phyloP scores from a whole-genome alignment of 2,888 invertebrate species.

The Agrotis clavis region DNA sequence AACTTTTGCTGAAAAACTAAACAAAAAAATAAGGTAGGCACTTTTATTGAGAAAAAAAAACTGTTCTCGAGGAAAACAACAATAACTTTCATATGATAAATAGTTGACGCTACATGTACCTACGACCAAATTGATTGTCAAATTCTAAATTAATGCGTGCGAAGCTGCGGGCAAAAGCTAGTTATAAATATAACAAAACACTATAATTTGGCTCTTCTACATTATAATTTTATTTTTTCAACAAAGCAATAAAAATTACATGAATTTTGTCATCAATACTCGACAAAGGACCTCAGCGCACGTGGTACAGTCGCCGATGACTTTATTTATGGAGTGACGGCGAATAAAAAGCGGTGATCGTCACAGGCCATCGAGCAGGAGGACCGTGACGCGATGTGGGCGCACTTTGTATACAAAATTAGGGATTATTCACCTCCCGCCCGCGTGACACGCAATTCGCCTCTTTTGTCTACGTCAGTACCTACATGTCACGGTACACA shows the following conservation, averaged over 20 bases:
- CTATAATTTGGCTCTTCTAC: slow-evolving; percentile 1
- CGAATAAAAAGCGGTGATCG: slow-evolving; percentile 72
- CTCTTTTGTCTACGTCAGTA: slow-evolving; percentile 70
- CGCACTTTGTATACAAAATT: slow-evolving; percentile 86
- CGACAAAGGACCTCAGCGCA: slow-evolving; percentile 61
- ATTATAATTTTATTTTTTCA: slow-evolving; percentile 34
- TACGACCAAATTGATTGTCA: too few species aligned
- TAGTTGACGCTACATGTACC: too few species aligned
- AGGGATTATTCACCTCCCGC: slow-evolving; percentile 82
- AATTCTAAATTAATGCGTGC: too few species aligned
- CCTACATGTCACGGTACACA: slow-evolving; percentile 52
- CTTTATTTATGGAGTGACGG: slow-evolving; percentile 71
- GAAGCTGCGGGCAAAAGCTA: too few species aligned
- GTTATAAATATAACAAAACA: background rate
- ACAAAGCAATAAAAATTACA: slow-evolving; percentile 47
- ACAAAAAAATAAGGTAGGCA: too few species aligned
- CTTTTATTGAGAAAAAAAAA: too few species aligned
- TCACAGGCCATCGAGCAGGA: slow-evolving; percentile 75
- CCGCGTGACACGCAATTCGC: slow-evolving; percentile 76
- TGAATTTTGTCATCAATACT: slow-evolving; percentile 47
- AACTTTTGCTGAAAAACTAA: too few species aligned
- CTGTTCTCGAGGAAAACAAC: too few species aligned
- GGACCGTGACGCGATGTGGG: slow-evolving; percentile 81
- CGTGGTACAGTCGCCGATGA: slow-evolving; percentile 70
- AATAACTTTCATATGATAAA: too few species aligned